These are phyloP conservation scores for Bufo bufo DNA, from an alignment of 2,113 vertebrate species.

Conservation along the genomic window DNA sequence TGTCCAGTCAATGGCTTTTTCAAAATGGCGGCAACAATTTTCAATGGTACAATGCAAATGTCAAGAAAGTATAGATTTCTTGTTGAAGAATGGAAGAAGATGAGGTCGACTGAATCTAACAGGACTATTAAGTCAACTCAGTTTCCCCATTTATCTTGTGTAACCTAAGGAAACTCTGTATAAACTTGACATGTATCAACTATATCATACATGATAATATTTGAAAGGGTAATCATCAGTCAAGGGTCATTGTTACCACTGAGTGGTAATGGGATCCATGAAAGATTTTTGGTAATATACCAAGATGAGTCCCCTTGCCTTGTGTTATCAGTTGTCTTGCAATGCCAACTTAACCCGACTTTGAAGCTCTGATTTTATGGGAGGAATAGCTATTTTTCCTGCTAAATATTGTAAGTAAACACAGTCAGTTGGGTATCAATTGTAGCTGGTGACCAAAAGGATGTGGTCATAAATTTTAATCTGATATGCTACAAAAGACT, in stretches of 20 bases:
- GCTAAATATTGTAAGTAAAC: too few relatives aligned
- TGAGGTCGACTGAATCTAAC: background rate
- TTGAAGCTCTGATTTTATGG: too few relatives aligned
- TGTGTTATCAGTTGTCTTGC: background rate
- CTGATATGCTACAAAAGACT: too few relatives aligned
- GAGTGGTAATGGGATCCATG: background rate
- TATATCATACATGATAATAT: background rate
- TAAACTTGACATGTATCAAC: background rate
- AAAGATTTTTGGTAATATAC: background rate
- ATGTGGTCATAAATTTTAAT: too few relatives aligned
- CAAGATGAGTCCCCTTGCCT: background rate
- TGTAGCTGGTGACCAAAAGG: too few relatives aligned
- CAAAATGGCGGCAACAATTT: slow-evolving; percentile 1
- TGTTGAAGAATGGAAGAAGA: background rate
- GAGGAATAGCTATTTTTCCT: too few relatives aligned
- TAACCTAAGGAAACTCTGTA: background rate
- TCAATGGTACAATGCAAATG: background rate
- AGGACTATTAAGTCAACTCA: background rate
- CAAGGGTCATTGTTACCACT: background rate
- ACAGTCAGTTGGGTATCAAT: too few relatives aligned
- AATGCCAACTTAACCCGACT: too few relatives aligned
- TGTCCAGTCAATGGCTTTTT: background rate
- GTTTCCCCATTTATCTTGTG: background rate
- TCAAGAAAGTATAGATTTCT: background rate
- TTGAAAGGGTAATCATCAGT: background rate